phyloP scores from a whole-genome alignment of 2,888 invertebrate genomes.

The Temnothorax unifasciatus region DNA sequence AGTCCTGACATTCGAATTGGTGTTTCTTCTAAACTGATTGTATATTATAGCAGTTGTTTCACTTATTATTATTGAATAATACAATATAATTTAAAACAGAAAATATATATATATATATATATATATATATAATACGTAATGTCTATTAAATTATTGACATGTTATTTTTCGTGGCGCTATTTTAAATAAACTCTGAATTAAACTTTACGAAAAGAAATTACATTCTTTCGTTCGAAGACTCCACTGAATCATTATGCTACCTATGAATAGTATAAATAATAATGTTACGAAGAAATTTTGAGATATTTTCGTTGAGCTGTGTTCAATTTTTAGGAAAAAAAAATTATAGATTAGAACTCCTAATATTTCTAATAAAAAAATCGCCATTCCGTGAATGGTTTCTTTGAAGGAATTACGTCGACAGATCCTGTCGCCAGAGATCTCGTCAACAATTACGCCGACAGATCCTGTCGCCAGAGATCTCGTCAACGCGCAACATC shows the following conservation, averaged over 20 bases:
- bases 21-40: too few relatives aligned
- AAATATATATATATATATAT: too few relatives aligned
- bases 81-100: too few relatives aligned
- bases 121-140: too few relatives aligned
- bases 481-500: slow-evolving; percentile 13
- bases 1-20: too few relatives aligned
- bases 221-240: not conserved
- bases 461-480: too few relatives aligned
- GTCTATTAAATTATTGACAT: too few relatives aligned
- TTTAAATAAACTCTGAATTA: too few relatives aligned
- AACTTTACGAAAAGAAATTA: not conserved
- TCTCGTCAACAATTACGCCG: not conserved
- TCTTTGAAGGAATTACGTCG: not conserved
- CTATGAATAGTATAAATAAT: not conserved
- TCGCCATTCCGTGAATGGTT: not conserved
- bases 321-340: not conserved
- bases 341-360: not conserved
- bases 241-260: not conserved
- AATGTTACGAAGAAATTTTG: not conserved
- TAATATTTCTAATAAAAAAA: not conserved
- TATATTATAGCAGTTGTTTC: too few relatives aligned
- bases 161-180: too few relatives aligned
- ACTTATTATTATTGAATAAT: too few relatives aligned
- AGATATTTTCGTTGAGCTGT: not conserved
- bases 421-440: too few relatives aligned